These are phyloP conservation scores for Eulemur rufifrons DNA, from an alignment of 2,113 vertebrate species.

Conservation along the genomic window DNA sequence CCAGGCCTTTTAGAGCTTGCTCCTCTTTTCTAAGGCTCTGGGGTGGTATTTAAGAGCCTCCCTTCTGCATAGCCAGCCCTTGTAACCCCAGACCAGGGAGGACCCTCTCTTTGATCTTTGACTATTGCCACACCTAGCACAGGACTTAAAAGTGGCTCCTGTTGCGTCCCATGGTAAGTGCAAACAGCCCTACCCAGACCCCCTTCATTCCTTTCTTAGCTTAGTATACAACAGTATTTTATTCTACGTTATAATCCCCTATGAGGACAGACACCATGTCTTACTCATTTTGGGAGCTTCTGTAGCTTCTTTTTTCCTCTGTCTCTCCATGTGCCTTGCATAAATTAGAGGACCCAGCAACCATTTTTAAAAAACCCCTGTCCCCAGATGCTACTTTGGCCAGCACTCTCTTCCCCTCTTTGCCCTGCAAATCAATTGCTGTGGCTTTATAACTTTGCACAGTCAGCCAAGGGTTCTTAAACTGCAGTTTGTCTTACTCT, in stretches of 20 bases:
- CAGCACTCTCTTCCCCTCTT: background rate
- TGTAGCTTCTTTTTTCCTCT: background rate
- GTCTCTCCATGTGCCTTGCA: background rate
- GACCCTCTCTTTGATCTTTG: background rate
- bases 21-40: background rate
- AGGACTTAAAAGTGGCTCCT: background rate
- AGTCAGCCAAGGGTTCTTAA: background rate
- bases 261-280: background rate
- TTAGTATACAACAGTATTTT: background rate
- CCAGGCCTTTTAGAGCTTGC: background rate
- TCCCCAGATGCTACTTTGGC: background rate
- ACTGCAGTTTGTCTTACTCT: conserved; percentile 14
- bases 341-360: background rate
- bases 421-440: background rate
- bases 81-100: background rate
- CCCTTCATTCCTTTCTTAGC: background rate
- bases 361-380: background rate
- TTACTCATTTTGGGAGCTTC: background rate
- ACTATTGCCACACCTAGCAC: background rate
- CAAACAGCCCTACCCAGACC: background rate
- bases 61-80: background rate
- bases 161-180: background rate
- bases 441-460: background rate
- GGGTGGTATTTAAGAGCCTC: background rate
- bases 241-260: background rate